phyloP scores from a whole-genome alignment of 2,797 vertebrate genomes.

The Sternarchorhynchus goeldii region DNA sequence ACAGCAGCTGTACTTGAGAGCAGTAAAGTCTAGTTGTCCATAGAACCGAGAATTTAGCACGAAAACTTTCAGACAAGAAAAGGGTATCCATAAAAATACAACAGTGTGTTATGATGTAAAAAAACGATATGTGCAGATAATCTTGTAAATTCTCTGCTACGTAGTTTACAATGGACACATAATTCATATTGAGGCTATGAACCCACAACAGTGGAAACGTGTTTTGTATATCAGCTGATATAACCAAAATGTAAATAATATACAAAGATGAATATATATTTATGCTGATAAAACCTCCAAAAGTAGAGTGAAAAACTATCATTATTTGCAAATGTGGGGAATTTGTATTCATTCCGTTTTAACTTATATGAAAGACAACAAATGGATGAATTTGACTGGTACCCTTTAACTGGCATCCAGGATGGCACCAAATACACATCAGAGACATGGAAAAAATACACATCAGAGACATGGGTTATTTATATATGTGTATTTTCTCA shows the following conservation, averaged over 20 bases:
- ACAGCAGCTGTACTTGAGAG: constrained; percentile 9
- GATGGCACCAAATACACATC: constrained; percentile 31
- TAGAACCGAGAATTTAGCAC: background rate
- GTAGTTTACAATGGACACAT: constrained; percentile 55
- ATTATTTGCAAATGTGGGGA: constrained; percentile 56
- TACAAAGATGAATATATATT: constrained; percentile 76
- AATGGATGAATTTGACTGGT: constrained; percentile 1
- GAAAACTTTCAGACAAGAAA: constrained; percentile 34
- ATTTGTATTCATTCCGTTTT: constrained; percentile 57
- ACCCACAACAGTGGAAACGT: constrained; percentile 55
- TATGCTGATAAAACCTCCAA: constrained; percentile 69
- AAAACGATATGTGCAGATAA: constrained; percentile 40
- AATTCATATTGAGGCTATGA: constrained; percentile 43
- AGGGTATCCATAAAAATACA: constrained; percentile 20
- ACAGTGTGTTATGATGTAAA: constrained; percentile 14
- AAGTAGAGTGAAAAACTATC: constrained; percentile 59
- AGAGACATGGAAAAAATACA: too few species aligned
- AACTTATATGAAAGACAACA: constrained; percentile 53
- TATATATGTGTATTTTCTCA: too few species aligned
- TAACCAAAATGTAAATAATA: constrained; percentile 81
- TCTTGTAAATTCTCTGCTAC: constrained; percentile 48
- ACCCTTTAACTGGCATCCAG: constrained; percentile 39
- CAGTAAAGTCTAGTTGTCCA: background rate
- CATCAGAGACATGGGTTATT: too few species aligned
- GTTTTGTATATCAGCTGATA: constrained; percentile 72